Conservation (phyloP, 1,140 invertebrate genomes). For the Zophobas atratus region DNA sequence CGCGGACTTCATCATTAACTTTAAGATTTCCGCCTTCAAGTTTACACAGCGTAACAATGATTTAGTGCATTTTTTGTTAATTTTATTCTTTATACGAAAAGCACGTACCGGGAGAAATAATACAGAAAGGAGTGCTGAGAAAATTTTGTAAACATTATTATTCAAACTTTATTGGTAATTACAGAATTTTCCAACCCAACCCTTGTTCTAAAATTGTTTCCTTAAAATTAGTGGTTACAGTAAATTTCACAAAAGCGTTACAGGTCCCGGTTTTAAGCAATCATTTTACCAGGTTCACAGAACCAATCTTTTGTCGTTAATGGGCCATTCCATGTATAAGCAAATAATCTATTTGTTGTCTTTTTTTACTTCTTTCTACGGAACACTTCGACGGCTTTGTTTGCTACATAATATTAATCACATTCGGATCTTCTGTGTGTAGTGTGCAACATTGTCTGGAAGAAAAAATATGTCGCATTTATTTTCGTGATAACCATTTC, state of each 20-base stretch:
- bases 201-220: too few species aligned
- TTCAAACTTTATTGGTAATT: too few species aligned
- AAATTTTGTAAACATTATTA: too few species aligned
- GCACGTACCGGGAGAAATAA: neutral
- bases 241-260: neutral
- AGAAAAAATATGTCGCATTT: too few species aligned
- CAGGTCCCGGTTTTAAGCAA: neutral
- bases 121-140: too few species aligned
- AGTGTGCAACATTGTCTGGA: too few species aligned
- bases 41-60: neutral
- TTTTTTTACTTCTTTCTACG: neutral
- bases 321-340: neutral
- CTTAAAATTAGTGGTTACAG: neutral
- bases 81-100: neutral
- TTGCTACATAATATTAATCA: neutral
- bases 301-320: neutral
- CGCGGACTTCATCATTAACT: neutral
- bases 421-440: neutral
- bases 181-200: too few species aligned
- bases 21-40: neutral
- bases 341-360: neutral
- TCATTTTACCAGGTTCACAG: neutral
- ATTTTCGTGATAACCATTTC: neutral
- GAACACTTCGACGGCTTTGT: neutral
- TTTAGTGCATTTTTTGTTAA: neutral